Conservation (phyloP, 2,888 invertebrate genomes). For the Sipha maydis region DNA sequence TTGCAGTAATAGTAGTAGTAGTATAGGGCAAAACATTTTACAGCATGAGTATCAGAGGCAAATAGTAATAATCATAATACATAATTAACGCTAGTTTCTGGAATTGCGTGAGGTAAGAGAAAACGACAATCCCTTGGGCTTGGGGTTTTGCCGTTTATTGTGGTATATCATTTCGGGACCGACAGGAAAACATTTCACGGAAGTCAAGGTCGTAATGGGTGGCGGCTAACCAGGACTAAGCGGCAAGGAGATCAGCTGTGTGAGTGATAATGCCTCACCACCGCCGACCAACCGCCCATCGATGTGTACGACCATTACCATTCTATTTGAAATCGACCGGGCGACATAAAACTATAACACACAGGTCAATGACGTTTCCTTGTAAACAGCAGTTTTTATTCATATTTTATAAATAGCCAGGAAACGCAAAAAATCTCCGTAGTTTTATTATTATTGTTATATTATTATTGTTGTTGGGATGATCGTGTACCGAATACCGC, state of each 20-base stretch:
- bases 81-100: background rate
- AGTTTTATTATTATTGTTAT: conserved; percentile 28
- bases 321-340: conserved; percentile 57
- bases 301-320: conserved; percentile 51
- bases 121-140: conserved; percentile 66
- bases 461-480: conserved; percentile 19
- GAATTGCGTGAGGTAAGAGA: background rate
- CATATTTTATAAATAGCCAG: conserved; percentile 53
- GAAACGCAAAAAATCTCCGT: conserved; percentile 38
- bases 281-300: conserved; percentile 2
- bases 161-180: conserved; percentile 48
- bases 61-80: background rate
- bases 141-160: conserved; percentile 67
- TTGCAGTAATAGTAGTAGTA: background rate
- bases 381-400: conserved; percentile 56
- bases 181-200: conserved; percentile 53
- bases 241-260: conserved; percentile 61
- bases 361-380: conserved; percentile 62
- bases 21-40: background rate
- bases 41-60: background rate
- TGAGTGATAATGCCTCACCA: conserved; percentile 55
- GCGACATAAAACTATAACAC: conserved; percentile 61
- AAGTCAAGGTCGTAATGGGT: conserved; percentile 61
- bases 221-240: conserved; percentile 23
- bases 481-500: background rate